Evolutionary conservation across 2,797 vertebrate genomes (phyloP), one percentile per base, ranked within the genome.

Genomic region (Salmo trutta): DNA sequence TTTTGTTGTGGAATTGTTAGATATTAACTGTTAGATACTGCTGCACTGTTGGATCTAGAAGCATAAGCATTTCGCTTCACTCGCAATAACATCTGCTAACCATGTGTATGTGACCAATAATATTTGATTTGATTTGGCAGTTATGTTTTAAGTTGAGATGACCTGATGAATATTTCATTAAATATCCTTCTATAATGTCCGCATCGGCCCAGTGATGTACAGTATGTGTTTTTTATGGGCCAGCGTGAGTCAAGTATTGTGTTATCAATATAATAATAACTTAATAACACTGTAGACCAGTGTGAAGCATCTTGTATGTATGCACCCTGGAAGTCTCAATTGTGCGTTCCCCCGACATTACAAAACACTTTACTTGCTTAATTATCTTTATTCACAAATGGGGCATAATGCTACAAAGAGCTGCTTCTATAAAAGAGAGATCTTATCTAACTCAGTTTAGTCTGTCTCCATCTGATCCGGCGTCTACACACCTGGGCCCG

Each of bases 361-460:
- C 52, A 59, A 67, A 71, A 71, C 74, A 47, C 54, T 27, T 71
- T 24, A 17, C 33, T 47, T 77, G 70, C 52, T 59, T 31, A 21
- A 41, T 10, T 10, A 7, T 41, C 36, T 41, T 41, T 8, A 41
- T 41, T 41, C 36, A 41, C 36, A 8, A 8, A 41, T 41, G 36
- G 36, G 36, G 36, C 36, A 10, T 41, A 10, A 41, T 10, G 41
- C 41, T 47, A 47, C 41, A 47, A 47, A 10, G 2, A 47, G 10
- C 41, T 69, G 15, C 67, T 47, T n/a, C 67, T 29, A 17, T 66
- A 70, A 54, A 5, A 24, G 54, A 67, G 10, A 67, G 64, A 53
- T 52, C 21, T 67, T 75, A 67, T 67, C 47, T 31, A n/a, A 14
- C n/a, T 21, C 74, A 54, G 47, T 54, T 31, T 36, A 64, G 64